Evolutionary conservation across 2,888 invertebrate species (phyloP).

Genomic region (Julus scandinavius): DNA sequence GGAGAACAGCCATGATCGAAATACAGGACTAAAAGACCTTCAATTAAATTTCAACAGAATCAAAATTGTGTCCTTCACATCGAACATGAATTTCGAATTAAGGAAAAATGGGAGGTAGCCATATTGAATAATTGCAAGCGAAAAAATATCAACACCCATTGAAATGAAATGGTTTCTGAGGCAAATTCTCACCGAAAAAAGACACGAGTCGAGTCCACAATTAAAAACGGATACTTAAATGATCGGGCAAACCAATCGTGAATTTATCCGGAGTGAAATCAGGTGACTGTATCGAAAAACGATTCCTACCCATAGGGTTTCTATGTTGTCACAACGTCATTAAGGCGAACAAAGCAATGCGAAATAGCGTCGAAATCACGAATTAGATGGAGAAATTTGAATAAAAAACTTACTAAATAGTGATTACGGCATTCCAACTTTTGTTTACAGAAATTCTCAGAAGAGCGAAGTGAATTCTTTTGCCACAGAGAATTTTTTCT

Average conservation of each 20-base stretch:
- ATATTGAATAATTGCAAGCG: slow-evolving; percentile 29
- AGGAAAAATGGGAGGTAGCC: slow-evolving; percentile 38
- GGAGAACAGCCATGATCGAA: background rate
- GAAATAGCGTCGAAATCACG: background rate
- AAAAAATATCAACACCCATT: background rate
- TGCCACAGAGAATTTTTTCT: slow-evolving; percentile 44
- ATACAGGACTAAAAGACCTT: background rate
- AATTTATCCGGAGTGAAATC: background rate
- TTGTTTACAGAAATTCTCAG: slow-evolving; percentile 24
- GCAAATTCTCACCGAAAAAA: background rate
- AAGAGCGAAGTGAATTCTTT: background rate
- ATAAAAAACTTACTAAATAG: slow-evolving; percentile 46
- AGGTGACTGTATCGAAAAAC: background rate
- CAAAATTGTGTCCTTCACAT: slow-evolving; percentile 4
- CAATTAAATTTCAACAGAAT: background rate
- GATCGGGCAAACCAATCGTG: background rate
- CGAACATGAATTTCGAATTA: slow-evolving; percentile 32
- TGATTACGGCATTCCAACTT: slow-evolving; percentile 52
- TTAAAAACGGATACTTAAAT: background rate
- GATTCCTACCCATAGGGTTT: slow-evolving; percentile 21
- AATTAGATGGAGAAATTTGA: background rate
- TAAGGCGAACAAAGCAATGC: slow-evolving; percentile 38
- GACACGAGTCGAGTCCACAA: background rate
- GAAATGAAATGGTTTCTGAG: background rate
- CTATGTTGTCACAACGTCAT: slow-evolving; percentile 36